Conservation (phyloP, 2,888 invertebrate species). For the Lasioglossum zephyrum region DNA sequence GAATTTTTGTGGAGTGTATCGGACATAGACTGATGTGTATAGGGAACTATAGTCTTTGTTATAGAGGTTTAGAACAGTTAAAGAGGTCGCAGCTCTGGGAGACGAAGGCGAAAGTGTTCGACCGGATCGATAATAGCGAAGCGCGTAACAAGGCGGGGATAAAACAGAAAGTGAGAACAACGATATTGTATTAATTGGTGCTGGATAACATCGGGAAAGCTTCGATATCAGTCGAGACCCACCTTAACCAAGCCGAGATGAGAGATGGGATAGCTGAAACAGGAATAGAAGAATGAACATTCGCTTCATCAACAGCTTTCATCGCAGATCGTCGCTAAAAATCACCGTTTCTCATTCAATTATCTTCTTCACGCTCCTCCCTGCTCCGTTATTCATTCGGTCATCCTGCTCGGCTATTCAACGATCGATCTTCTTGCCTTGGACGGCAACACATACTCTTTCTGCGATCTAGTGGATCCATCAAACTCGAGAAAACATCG, state of each 20-base stretch:
- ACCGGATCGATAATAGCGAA: neutral
- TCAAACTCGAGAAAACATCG: neutral
- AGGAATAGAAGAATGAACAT: slow-evolving; percentile 8
- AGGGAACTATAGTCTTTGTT: neutral
- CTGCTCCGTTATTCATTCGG: slow-evolving; percentile 63
- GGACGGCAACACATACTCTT: neutral
- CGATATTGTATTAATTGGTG: slow-evolving; percentile 38
- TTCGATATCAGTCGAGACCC: neutral
- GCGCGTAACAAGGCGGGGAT: slow-evolving; percentile 29
- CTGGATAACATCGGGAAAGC: slow-evolving; percentile 27
- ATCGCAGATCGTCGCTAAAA: slow-evolving; percentile 47
- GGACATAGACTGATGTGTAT: neutral
- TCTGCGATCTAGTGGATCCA: neutral
- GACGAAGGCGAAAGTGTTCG: slow-evolving; percentile 40
- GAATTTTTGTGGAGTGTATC: neutral
- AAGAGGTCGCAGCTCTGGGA: neutral
- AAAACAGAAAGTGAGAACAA: slow-evolving; percentile 27
- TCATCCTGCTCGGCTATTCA: slow-evolving; percentile 57
- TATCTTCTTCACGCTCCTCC: slow-evolving; percentile 58
- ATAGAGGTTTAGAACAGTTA: neutral
- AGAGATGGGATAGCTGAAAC: neutral
- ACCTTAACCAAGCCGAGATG: neutral
- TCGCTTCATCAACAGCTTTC: slow-evolving; percentile 32
- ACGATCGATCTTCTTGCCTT: slow-evolving; percentile 59
- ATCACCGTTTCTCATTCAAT: slow-evolving; percentile 50